Base-by-base conservation (phyloP, 2,888 invertebrate genomes). In the Dicycla oo region DNA sequence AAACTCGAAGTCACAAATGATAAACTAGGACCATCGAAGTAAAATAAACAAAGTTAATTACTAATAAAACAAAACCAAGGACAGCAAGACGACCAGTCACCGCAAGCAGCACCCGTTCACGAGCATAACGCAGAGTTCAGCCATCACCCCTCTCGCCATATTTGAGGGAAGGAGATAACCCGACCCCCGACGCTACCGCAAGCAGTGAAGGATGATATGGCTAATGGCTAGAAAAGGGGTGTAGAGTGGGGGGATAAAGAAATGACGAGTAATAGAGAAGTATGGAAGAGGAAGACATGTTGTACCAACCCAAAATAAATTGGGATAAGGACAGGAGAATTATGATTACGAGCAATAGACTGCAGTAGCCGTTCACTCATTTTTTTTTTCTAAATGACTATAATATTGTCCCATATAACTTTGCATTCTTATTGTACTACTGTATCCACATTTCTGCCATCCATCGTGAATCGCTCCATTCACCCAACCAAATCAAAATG, bases 401-500 rank as follows among this genome's bases (percentile, higher is more conserved):
- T 40, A 7, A 45, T 7, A 38, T 23, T 34, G 38, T 67, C 38
- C 30, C 45, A 68, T 26, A 76, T 69, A 69, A 43, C 53, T 76
- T 40, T 23, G 13, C 20, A 63, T 47, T 53, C n/a, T 8, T 30
- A 43, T 34, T 79, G 8, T 57, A 57, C 30, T 57, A 57, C 30
- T 30, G 40, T 53, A 30, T 40, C 30, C 51, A 53, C 34, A 58
- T n/a, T 78, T 57, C 47, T 53, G 57, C 26, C 40, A 66, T 57
- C 47, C 20, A 64, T 78, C n/a, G n/a, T n/a, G n/a, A n/a, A n/a
- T n/a, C 13, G 43, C 38, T 26, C 8, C 58, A 51, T 75, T 53
- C 57, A 66, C n/a, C 0, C 38, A 63, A 47, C 6, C 20, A 40
- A 30, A 69, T 76, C 47, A 61, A 66, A 76, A 54, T 38, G 63